Evolutionary conservation across 2,113 vertebrate genomes (phyloP).

Genomic region (Cyanoliseus patagonus): DNA sequence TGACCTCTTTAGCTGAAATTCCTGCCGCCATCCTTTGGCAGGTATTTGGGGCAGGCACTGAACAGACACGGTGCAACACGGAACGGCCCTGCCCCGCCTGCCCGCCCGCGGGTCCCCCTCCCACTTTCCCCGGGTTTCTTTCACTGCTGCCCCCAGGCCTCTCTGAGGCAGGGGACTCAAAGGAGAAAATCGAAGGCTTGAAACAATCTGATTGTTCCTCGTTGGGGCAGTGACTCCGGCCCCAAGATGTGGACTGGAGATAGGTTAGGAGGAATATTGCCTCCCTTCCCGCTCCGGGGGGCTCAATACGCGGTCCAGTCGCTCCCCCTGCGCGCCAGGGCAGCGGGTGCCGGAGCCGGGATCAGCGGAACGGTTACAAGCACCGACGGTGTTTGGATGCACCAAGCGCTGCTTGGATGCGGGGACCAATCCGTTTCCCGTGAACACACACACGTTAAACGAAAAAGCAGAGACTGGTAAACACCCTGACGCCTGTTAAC

Average conservation of each 20-base stretch:
- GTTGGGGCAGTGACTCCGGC: background rate
- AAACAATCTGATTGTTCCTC: background rate
- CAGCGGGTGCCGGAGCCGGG: background rate
- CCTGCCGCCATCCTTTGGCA: background rate
- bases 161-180: background rate
- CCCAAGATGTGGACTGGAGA: background rate
- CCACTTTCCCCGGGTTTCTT: background rate
- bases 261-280: background rate
- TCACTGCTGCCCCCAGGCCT: background rate
- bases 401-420: background rate
- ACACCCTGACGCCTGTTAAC: background rate
- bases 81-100: background rate
- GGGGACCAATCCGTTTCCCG: background rate
- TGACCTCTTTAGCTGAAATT: background rate
- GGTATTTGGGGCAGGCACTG: background rate
- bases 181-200: background rate
- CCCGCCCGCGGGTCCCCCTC: background rate
- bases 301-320: background rate
- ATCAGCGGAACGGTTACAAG: background rate
- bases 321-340: background rate
- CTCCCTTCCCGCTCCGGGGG: background rate
- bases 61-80: background rate
- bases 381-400: background rate
- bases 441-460: background rate
- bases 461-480: background rate